Evolutionary conservation across 2,888 invertebrate genomes (phyloP), one percentile per base, ranked within the genome.

Genomic region (Coenonympha arcania): DNA sequence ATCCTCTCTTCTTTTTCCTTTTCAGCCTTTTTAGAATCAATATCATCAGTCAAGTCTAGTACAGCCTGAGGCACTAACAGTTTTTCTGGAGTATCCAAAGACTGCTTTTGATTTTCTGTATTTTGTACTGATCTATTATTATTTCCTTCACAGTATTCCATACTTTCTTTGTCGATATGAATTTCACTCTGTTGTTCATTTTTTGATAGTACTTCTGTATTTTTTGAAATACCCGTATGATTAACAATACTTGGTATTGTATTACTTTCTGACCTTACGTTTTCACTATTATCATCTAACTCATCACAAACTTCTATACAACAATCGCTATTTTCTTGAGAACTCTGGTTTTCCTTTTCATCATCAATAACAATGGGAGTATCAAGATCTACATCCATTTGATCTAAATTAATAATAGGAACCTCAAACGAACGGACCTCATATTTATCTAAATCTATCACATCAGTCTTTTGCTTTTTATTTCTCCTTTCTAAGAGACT

Each of bases 391-490:
- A 55, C 18, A 48, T 58, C 55, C 48, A 36, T 47, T 20, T 54
- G 36, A 39, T 58, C 55, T 31, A 54, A 37, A 31, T 55, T 49
- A 19, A 58, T 52, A 6, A 50, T 36, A 26, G 46, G n/a, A 15
- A 33, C 40, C n/a, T n/a, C n/a, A n/a, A n/a, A n/a, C n/a, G n/a
- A n/a, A n/a, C n/a, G n/a, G n/a, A 56, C 56, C 41, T 60, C 58
- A 53, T 61, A 50, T 36, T 54, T 58, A 52, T 61, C 61, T 45
- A 59, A 40, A 51, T 60, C 52, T 50, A 67, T 67, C 19, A 64
- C 28, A 47, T 61, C 60, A 53, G 54, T 42, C 41, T 63, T 66
- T 42, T 40, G 33, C 15, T 30, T 58, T 59, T 66, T 63, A 39
- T 8, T 30, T 37, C n/a, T 18, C 31, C 15, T 33, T 5, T 51